These are phyloP conservation scores for Chironomus tentans DNA, from an alignment of 2,888 invertebrate species.

Conservation along the genomic window DNA sequence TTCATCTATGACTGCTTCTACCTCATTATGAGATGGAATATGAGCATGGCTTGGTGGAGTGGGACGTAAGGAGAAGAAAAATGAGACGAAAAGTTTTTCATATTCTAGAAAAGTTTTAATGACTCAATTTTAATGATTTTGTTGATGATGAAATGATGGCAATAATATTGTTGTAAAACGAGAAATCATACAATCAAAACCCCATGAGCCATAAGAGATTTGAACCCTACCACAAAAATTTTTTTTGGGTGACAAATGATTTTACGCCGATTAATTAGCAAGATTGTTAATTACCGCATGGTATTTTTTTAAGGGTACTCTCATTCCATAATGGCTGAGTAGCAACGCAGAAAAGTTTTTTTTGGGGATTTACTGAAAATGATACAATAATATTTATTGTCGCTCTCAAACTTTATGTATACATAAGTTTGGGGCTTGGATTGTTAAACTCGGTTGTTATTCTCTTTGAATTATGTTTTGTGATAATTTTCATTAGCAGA, in stretches of 20 bases:
- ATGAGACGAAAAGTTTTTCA: neutral
- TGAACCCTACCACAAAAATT: slow-evolving; percentile 1
- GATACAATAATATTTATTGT: neutral
- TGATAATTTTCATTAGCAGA: too few relatives aligned
- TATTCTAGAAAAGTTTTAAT: neutral
- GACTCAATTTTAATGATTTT: slow-evolving; percentile 2
- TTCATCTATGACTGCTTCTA: neutral
- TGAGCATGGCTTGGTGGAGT: neutral
- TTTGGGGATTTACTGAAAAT: neutral
- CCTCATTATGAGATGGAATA: neutral
- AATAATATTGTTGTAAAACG: neutral
- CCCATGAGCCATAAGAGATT: neutral
- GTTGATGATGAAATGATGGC: neutral
- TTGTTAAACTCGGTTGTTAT: too few relatives aligned
- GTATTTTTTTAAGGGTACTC: neutral
- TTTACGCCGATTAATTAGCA: slow-evolving; percentile 40
- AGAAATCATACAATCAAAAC: neutral
- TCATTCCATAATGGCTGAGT: too few relatives aligned
- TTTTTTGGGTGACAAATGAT: slow-evolving; percentile 12
- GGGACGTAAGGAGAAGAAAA: neutral
- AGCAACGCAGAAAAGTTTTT: neutral
- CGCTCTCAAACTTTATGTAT: neutral
- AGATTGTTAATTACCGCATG: slow-evolving; percentile 42
- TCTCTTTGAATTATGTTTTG: too few relatives aligned
- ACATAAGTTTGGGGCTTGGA: neutral